These are phyloP conservation scores for Cataglyphis cursor DNA, from an alignment of 2,888 invertebrate genomes.

Conservation along the genomic window DNA sequence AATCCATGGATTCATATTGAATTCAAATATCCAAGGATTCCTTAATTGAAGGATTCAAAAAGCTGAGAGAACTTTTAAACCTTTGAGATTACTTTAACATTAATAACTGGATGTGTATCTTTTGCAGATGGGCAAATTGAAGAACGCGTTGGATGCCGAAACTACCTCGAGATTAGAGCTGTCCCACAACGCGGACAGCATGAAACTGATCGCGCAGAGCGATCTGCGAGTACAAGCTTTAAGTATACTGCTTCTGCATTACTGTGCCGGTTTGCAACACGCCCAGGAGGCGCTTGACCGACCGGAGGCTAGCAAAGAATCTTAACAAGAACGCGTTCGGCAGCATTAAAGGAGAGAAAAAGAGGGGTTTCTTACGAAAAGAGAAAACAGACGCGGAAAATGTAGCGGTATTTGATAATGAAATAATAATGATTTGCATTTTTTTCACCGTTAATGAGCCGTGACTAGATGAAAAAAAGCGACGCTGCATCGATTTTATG, in stretches of 20 bases:
- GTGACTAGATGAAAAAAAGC: background rate
- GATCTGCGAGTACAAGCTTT: constrained; percentile 96
- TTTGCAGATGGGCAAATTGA: constrained; percentile 91
- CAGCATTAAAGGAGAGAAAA: constrained; percentile 8
- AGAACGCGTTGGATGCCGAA: constrained; percentile 92
- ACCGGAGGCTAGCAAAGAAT: constrained; percentile 64
- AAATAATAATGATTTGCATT: constrained; percentile 38
- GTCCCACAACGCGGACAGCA: constrained; percentile 80
- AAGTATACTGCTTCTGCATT: constrained; percentile 97
- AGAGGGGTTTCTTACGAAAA: background rate
- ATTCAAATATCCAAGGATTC: background rate
- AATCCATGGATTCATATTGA: background rate
- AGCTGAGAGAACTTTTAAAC: background rate
- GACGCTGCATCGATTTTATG: constrained; percentile 28
- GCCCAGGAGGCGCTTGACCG: constrained; percentile 88
- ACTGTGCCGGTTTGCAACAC: constrained; percentile 97
- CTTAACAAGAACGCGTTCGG: constrained; percentile 52
- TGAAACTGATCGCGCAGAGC: constrained; percentile 88
- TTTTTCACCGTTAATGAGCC: constrained; percentile 24
- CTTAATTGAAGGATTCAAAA: background rate
- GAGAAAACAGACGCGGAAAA: background rate
- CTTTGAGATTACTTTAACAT: background rate
- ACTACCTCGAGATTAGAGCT: constrained; percentile 88
- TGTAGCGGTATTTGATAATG: constrained; percentile 32
- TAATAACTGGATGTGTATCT: background rate